These are phyloP conservation scores for Cephalopholis sonnerati DNA, from an alignment of 2,113 vertebrate species.

Conservation along the genomic window DNA sequence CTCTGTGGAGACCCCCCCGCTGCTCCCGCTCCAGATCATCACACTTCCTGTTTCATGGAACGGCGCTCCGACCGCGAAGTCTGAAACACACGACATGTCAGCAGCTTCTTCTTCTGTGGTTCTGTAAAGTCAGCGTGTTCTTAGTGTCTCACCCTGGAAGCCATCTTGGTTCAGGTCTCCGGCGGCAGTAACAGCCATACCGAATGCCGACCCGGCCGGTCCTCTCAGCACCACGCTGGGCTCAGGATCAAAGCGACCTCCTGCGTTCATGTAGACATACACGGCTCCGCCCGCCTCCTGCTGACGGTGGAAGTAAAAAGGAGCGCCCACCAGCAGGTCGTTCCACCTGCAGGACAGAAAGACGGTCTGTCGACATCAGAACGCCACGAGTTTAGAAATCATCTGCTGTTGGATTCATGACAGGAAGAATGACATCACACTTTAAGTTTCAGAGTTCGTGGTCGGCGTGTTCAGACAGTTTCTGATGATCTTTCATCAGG, in stretches of 20 bases:
- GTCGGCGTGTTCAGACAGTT: too few relatives aligned
- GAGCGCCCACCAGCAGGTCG: constrained; percentile 94
- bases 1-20: constrained; percentile 74
- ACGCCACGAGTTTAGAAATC: not conserved
- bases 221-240: constrained; percentile 84
- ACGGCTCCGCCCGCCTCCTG: constrained; percentile 89
- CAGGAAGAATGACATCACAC: too few relatives aligned
- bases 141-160: constrained; percentile 88
- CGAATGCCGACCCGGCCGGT: constrained; percentile 86
- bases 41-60: constrained; percentile 90
- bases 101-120: not conserved
- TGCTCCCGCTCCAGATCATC: constrained; percentile 91
- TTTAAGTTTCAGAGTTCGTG: too few relatives aligned
- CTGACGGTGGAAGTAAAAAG: constrained; percentile 90
- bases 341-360: constrained; percentile 86
- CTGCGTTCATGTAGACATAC: constrained; percentile 92
- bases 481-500: too few relatives aligned
- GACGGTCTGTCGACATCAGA: too few relatives aligned
- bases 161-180: constrained; percentile 95
- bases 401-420: not conserved
- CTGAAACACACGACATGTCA: constrained; percentile 70
- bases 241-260: constrained; percentile 80
- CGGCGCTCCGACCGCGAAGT: constrained; percentile 93
- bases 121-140: not conserved
- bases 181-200: constrained; percentile 87